Evolutionary conservation across 2,797 vertebrate species (phyloP).

Genomic region (Percopsis omiscomaycus): DNA sequence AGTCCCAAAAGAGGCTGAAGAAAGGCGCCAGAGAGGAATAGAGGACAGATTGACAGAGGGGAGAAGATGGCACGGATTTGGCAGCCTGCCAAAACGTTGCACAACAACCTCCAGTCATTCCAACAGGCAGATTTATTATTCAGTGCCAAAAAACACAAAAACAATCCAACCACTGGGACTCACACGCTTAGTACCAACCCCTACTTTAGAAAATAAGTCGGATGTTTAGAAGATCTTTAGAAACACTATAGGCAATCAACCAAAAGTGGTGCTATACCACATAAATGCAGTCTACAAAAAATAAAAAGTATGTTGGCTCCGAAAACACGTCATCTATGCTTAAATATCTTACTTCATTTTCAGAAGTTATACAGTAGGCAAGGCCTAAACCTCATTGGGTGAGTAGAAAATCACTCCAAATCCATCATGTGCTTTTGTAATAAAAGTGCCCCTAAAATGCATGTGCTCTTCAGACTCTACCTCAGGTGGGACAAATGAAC

Average conservation of each 20-base stretch:
- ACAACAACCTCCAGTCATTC: constrained; percentile 73
- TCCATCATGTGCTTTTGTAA: constrained; percentile 26
- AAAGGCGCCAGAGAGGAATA: constrained; percentile 46
- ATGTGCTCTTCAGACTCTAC: constrained; percentile 48
- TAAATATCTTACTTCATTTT: not conserved
- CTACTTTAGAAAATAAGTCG: constrained; percentile 36
- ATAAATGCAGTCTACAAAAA: not conserved
- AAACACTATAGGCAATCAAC: too few relatives aligned
- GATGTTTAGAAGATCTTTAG: too few relatives aligned
- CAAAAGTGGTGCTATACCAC: too few relatives aligned
- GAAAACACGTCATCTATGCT: not conserved
- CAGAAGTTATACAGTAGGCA: not conserved
- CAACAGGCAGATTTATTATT: constrained; percentile 73
- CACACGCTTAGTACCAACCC: constrained; percentile 52
- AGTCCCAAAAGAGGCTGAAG: constrained; percentile 36
- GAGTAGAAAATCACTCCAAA: constrained; percentile 12
- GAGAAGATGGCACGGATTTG: constrained; percentile 69
- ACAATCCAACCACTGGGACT: constrained; percentile 51
- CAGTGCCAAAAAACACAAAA: constrained; percentile 69
- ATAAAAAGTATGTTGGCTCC: not conserved
- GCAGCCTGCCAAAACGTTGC: constrained; percentile 69
- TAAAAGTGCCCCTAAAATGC: constrained; percentile 37
- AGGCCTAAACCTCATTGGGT: constrained; percentile 1
- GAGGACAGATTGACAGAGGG: constrained; percentile 54
- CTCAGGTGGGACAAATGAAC: constrained; percentile 42